Evolutionary conservation across 1,140 invertebrate species (phyloP).

Genomic region (Saccostrea echinata): DNA sequence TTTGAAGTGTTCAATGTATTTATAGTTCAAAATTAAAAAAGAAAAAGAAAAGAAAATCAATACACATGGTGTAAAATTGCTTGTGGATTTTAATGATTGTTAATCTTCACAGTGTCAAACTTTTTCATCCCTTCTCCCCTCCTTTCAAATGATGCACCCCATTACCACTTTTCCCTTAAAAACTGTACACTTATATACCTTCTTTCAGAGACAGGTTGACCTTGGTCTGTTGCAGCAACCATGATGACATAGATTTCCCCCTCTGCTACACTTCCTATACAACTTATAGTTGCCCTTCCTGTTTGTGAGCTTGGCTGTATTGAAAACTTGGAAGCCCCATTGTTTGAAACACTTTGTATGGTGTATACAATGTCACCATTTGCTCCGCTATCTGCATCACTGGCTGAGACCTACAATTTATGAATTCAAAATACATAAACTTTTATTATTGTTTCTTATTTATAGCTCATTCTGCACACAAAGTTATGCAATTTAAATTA

Average conservation of each 20-base stretch:
- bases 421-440: not conserved
- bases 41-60: too few species aligned
- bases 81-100: too few species aligned
- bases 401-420: slow-evolving; percentile 63
- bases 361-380: slow-evolving; percentile 61
- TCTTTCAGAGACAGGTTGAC: slow-evolving; percentile 7
- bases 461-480: too few species aligned
- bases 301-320: slow-evolving; percentile 9
- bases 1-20: too few species aligned
- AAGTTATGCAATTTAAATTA: too few species aligned
- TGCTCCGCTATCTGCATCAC: slow-evolving; percentile 63
- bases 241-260: slow-evolving; percentile 61
- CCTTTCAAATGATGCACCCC: too few species aligned
- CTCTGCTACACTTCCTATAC: slow-evolving; percentile 52
- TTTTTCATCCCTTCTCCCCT: too few species aligned
- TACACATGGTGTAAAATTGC: too few species aligned
- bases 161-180: too few species aligned
- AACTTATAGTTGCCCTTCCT: slow-evolving; percentile 50
- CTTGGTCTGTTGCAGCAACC: slow-evolving; percentile 61
- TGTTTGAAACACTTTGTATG: slow-evolving; percentile 60
- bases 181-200: slow-evolving; percentile 34
- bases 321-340: slow-evolving; percentile 58
- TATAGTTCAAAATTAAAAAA: too few species aligned
- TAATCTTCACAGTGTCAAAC: too few species aligned
- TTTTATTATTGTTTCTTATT: too few species aligned